Evolutionary conservation across 2,888 invertebrate species (phyloP).

Genomic region (Patella ulyssiponensis): DNA sequence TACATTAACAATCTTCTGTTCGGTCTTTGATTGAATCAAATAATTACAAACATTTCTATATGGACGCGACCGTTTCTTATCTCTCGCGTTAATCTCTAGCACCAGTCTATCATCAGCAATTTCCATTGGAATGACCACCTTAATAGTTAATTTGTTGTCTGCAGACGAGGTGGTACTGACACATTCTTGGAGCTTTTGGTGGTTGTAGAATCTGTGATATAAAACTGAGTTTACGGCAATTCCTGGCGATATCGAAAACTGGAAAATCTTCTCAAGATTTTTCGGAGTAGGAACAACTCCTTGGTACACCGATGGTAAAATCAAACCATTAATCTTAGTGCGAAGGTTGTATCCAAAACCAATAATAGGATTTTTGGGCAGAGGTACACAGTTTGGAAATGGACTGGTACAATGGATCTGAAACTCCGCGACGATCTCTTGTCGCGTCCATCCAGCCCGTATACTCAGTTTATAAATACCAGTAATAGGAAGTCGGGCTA

Average conservation of each 20-base stretch:
- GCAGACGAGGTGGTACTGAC: conserved; percentile 14
- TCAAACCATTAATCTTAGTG: conserved; percentile 3
- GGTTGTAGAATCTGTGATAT: conserved; percentile 34
- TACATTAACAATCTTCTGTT: no score
- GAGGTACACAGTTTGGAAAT: conserved; percentile 10
- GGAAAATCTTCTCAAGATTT: conserved; percentile 36
- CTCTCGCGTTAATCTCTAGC: no score
- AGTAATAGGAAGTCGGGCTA: conserved; percentile 40
- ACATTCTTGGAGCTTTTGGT: conserved; percentile 40
- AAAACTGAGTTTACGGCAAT: conserved; percentile 42
- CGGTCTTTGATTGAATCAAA: no score
- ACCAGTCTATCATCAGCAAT: no score
- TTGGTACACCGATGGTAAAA: conserved; percentile 17
- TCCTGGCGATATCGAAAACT: conserved; percentile 38
- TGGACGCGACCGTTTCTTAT: no score
- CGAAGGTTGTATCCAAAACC: conserved; percentile 20
- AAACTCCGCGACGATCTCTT: conserved; percentile 13
- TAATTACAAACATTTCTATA: no score
- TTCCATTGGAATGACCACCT: conserved; percentile 42
- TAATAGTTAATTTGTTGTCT: conserved; percentile 32
- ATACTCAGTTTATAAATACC: conserved; percentile 38
- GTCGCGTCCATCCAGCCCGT: conserved; percentile 10
- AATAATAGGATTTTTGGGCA: conserved; percentile 11
- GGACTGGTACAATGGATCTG: conserved; percentile 17
- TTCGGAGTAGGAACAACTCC: conserved; percentile 39